These are phyloP conservation scores for Aricia artaxerxes DNA, from an alignment of 2,888 invertebrate species.

Conservation along the genomic window DNA sequence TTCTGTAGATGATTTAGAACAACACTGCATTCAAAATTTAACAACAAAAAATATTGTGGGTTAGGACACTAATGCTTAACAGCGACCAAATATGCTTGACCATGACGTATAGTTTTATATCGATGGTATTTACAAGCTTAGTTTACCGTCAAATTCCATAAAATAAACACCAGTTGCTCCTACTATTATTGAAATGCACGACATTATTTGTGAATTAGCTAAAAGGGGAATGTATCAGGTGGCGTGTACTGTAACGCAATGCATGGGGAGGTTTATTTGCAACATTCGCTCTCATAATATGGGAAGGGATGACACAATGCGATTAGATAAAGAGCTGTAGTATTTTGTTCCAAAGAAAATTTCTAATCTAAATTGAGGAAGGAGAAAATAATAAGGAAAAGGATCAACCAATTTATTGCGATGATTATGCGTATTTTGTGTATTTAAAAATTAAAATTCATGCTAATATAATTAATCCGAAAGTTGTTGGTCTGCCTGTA, in stretches of 20 bases:
- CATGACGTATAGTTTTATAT: too few relatives aligned
- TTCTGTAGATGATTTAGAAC: too few relatives aligned
- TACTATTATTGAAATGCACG: slow-evolving; percentile 38
- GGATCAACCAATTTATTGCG: neutral
- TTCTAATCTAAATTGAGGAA: neutral
- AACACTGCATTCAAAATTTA: too few relatives aligned
- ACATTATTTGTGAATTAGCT: slow-evolving; percentile 57
- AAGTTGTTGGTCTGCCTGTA: too few relatives aligned
- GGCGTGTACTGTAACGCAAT: slow-evolving; percentile 50
- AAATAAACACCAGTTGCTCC: neutral
- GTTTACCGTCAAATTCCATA: neutral
- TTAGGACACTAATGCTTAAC: too few relatives aligned
- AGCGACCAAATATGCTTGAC: too few relatives aligned
- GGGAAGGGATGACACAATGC: slow-evolving; percentile 42
- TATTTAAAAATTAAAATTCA: neutral
- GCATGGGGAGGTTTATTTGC: slow-evolving; percentile 58
- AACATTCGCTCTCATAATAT: slow-evolving; percentile 49
- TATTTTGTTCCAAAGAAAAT: neutral
- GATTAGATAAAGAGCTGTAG: slow-evolving; percentile 4
- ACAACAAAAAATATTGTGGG: too few relatives aligned
- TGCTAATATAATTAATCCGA: too few relatives aligned
- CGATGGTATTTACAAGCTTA: too few relatives aligned
- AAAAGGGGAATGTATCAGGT: slow-evolving; percentile 52
- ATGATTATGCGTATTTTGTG: neutral
- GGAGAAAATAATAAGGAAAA: neutral